Evolutionary conservation across 2,113 vertebrate species (phyloP), one percentile per base, ranked within the genome.

Genomic region (Cyanistes caeruleus): DNA sequence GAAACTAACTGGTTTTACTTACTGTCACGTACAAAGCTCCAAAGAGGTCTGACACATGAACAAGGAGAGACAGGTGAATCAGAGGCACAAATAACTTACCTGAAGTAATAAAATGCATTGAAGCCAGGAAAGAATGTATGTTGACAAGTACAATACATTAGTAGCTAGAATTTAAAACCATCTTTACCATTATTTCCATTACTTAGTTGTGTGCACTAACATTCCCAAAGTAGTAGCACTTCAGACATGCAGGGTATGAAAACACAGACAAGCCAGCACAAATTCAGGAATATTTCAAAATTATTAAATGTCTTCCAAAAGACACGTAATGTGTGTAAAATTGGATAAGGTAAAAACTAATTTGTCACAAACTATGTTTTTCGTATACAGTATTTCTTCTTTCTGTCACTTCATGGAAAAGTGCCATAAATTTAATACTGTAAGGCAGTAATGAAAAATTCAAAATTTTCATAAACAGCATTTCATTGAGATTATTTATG

Each of bases 401-500:
- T 87, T 82, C 67, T 84, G 60, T 70, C 63, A 72, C 41, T 74
- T n/a, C 16, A 4, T 4, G 56, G 30, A 84, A 92, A 89, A 52
- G 23, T 33, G 63, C 59, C 20, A 72, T 85, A 72, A 90, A 92
- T 94, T 91, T 90, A 91, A 79, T 77, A 72, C 37, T 28, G 21
- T 41, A 78, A 87, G 14, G 33, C n/a, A 90, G 33, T 86, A 95
- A 91, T 67, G 33, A 84, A 95, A 94, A 76, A 43, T 22, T 64
- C 67, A 51, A 33, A 33, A 16, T 78, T 92, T 90, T 68, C 81
- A 76, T 85, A 78, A 91, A 86, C 19, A 91, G 39, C 55, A 51
- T 85, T 95, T 91, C 75, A 89, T 30, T 46, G 35, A 78, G 13
- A 81, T 89, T 92, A 94, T 92, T 94, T 96, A 89, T 88, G 74